A percentile compares a stretch with the other conserved stretches of the same genome.
Conservation (phyloP, 2,113 vertebrate species). For the Cheirogaleus medius region DNA sequence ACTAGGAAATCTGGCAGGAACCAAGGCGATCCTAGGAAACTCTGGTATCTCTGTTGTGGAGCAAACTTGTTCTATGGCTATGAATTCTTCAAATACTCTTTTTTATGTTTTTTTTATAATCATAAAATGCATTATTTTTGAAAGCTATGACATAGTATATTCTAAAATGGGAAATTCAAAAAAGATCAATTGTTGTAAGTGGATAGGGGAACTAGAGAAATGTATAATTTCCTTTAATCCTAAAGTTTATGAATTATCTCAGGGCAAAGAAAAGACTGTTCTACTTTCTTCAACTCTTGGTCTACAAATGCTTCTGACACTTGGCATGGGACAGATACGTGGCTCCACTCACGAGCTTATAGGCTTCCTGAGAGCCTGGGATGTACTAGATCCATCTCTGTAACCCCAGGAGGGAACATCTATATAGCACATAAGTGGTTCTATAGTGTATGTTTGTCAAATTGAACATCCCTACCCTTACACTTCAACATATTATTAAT, state of each 20-base stretch:
- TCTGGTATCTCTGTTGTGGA: background rate
- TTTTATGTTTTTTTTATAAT: background rate
- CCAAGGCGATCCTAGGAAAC: background rate
- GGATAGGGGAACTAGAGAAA: background rate
- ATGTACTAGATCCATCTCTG: background rate
- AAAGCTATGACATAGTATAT: background rate
- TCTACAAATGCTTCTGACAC: background rate
- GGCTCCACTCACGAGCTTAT: background rate
- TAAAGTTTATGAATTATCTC: background rate
- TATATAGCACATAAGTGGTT: background rate
- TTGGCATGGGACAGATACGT: background rate
- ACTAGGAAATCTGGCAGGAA: background rate
- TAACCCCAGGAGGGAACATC: background rate
- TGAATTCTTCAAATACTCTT: background rate
- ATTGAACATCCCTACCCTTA: background rate
- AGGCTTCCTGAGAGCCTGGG: background rate
- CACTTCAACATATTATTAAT: background rate
- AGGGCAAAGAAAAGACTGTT: background rate
- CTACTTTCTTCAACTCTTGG: background rate
- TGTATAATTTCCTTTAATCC: background rate
- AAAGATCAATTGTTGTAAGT: background rate
- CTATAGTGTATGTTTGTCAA: background rate
- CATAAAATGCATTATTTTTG: background rate
- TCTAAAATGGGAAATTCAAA: constrained; percentile 24
- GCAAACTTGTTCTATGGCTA: background rate